Conservation (phyloP, 2,797 vertebrate genomes). For the Leucoraja ocellata region DNA sequence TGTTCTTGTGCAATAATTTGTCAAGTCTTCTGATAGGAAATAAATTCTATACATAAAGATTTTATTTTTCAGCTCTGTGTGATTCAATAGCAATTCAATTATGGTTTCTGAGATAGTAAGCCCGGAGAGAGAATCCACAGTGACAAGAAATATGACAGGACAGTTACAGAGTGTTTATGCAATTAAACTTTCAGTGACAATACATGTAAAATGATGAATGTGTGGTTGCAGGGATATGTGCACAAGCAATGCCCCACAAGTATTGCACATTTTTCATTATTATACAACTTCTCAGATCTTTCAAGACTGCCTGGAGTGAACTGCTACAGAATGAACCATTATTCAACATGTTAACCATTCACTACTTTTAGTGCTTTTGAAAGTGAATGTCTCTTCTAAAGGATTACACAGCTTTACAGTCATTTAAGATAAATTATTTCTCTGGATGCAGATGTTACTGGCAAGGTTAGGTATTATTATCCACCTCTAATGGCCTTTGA, state of each 20-base stretch:
- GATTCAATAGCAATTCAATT: constrained; percentile 96
- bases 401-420: constrained; percentile 48
- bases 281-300: constrained; percentile 76
- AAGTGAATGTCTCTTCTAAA: constrained; percentile 66
- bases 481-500: too few relatives aligned
- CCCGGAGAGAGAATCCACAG: constrained; percentile 78
- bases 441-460: too few relatives aligned
- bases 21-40: constrained; percentile 87
- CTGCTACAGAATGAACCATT: constrained; percentile 58
- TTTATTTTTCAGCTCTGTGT: constrained; percentile 65
- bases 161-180: constrained; percentile 98
- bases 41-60: constrained; percentile 89
- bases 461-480: too few relatives aligned
- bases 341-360: constrained; percentile 58
- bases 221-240: constrained; percentile 73
- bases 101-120: constrained; percentile 91
- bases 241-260: constrained; percentile 70
- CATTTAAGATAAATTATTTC: background rate
- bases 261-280: constrained; percentile 85
- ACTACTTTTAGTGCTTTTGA: constrained; percentile 51
- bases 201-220: constrained; percentile 85
- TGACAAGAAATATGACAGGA: constrained; percentile 97
- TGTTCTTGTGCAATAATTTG: constrained; percentile 79
- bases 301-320: constrained; percentile 68
- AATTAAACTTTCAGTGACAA: constrained; percentile 96